phyloP scores from a whole-genome alignment of 2,888 invertebrate genomes.

The Germaria angustata region DNA sequence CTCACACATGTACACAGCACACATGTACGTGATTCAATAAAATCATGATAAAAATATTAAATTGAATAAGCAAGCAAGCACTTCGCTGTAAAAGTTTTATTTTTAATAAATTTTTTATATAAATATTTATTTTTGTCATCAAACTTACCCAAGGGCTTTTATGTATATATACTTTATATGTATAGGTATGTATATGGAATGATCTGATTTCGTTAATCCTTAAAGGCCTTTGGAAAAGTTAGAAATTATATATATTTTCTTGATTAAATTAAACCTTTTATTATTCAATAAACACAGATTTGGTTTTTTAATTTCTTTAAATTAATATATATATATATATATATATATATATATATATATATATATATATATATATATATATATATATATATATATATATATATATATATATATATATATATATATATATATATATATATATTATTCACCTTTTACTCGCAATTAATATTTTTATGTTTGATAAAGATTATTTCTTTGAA shows the following conservation, averaged over 20 bases:
- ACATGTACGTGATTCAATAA: not conserved
- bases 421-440: too few species aligned
- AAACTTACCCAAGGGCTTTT: conserved; percentile 46
- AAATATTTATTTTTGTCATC: conserved; percentile 41
- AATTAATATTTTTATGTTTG: not conserved
- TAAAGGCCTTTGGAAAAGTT: not conserved
- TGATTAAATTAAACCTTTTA: not conserved
- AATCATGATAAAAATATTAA: conserved; percentile 32
- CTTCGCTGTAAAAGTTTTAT: not conserved
- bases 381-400: too few species aligned
- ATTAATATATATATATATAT: too few species aligned
- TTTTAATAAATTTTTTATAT: conserved; percentile 32
- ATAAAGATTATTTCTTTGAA: not conserved
- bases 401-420: too few species aligned
- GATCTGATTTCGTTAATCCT: conserved; percentile 38
- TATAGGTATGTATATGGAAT: not conserved
- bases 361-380: too few species aligned
- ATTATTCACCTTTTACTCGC: conserved; percentile 34
- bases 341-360: too few species aligned
- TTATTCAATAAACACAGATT: not conserved
- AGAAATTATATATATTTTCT: not conserved
- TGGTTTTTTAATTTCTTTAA: not conserved
- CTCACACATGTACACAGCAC: not conserved
- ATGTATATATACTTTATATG: too few species aligned
- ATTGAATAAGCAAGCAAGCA: conserved; percentile 13